A percentile compares a stretch with the other conserved stretches of the same genome.
These are phyloP conservation scores for Heliconius erato DNA, from an alignment of 2,888 invertebrate species.

Conservation along the genomic window DNA sequence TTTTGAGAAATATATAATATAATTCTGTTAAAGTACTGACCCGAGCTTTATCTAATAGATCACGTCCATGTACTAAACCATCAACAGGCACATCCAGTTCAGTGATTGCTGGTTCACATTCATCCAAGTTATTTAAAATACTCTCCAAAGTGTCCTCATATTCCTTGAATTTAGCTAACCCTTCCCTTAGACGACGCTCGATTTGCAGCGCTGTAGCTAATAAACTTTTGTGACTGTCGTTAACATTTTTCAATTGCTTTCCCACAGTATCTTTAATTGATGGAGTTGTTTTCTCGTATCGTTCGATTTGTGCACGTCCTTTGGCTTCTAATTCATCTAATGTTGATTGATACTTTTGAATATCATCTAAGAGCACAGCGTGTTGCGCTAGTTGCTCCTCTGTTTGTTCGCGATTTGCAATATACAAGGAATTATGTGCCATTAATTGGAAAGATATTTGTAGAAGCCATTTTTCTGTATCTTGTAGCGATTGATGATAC, in stretches of 20 bases:
- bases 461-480: conserved; percentile 97
- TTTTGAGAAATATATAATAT: background rate
- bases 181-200: conserved; percentile 94
- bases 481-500: conserved; percentile 96
- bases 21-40: conserved; percentile 71
- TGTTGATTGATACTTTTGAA: conserved; percentile 92
- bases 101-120: conserved; percentile 91
- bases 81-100: conserved; percentile 91
- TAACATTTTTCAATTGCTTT: conserved; percentile 94
- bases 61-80: conserved; percentile 90
- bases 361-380: conserved; percentile 90
- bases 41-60: conserved; percentile 91
- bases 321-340: conserved; percentile 93
- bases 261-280: conserved; percentile 92
- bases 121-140: conserved; percentile 92
- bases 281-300: conserved; percentile 90
- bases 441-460: conserved; percentile 98
- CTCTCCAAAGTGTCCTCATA: conserved; percentile 96
- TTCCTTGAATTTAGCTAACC: conserved; percentile 95
- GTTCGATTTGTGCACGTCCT: conserved; percentile 93
- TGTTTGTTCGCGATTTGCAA: conserved; percentile 95
- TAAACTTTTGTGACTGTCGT: conserved; percentile 96
- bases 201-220: conserved; percentile 96
- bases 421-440: conserved; percentile 97
- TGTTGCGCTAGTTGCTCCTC: conserved; percentile 96